Evolutionary conservation across 2,888 invertebrate species (phyloP), one percentile per base, ranked within the genome.

Genomic region (Nomada fucata): DNA sequence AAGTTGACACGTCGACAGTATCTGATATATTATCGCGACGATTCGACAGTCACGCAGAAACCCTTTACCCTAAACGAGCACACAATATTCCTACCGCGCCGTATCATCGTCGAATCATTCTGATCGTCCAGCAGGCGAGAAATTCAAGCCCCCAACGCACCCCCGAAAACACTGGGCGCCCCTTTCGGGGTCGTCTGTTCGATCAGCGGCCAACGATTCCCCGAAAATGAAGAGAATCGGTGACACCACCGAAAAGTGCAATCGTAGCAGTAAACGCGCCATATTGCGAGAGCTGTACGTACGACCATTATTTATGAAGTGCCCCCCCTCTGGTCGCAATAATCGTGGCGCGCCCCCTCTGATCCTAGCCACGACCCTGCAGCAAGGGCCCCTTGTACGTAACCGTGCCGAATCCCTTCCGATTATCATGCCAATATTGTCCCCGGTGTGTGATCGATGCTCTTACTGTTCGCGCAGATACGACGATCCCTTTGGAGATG

Each of bases 351-450:
- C 67, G 47, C 74, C 64, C 74, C 74, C 72, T 65, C 18, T 70
- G 82, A 82, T 81, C 81, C 60, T 26, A 20, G n/a, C 57, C 50
- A 59, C 74, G 68, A 68, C 74, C 86, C 68, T 67, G 77, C 53
- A 15, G 36, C 23, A 60, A 57, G 72, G 74, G 67, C 52, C 65
- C 79, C 63, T 60, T 75, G 68, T 77, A 82, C 84, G 83, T 82
- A 83, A 88, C 88, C 88, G 84, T 88, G 79, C 86, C 88, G 90
- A 90, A 91, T 90, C 89, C 90, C 87, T 90, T 88, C 86, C 89
- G 90, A 92, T 92, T 91, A 91, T 91, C 90, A 81, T 90, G 91
- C 90, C 92, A 92, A 92, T 92, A 92, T 92, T 92, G 89, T 90
- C 88, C 89, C 84, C 84, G 82, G 85, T 83, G 88, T 84, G 88